Evolutionary conservation across 1,140 invertebrate genomes (phyloP), one percentile per base, ranked within the genome.

Genomic region (Coenobita brevimanus): DNA sequence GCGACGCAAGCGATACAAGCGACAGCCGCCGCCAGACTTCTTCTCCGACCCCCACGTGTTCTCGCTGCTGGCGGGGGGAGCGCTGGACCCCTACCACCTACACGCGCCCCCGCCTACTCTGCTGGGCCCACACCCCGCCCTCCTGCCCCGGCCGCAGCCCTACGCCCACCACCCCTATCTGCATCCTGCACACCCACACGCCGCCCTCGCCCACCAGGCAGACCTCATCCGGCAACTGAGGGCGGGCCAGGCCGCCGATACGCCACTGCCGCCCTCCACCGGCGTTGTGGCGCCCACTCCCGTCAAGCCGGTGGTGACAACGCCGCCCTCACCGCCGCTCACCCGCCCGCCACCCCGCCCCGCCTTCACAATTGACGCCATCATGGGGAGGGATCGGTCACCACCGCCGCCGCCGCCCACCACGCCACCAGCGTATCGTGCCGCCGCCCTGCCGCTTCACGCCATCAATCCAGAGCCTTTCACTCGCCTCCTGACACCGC

Each of bases 1-100:
- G 3, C 94, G 99, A 27, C 93, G 99, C 79, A 99, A 99, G 93
- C 94, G 99, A 33, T 99, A 98, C 93, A 99, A 99, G 92, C 93
- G 98, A 71, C 96, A 97, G 69, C 96, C 97, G 10, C 95, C 95
- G 33, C 94, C 95, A 27, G 88, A 91, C 90, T 71, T 89, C 89
- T 46, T 91, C 27, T 83, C 81, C 43, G 91, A 91, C 62, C 90
- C 91, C 1, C 88, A 89, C 81, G 85, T 89, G 21, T 86, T 89
- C 50, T 89, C 89, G 24, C 88, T 89, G 21, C 78, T 90, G 60
- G 79, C 88, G 13, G 60, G 80, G 30, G 88, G 71, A 4, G 50
- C 83, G 54, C 64, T 89, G n/a, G 75, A 82, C 33, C 88, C 75
- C 69, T 82, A 87, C 75, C 73, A 64, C 36, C 76, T 43, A 17